phyloP scores from a whole-genome alignment of 1,140 invertebrate genomes.

The Artemia franciscana region DNA sequence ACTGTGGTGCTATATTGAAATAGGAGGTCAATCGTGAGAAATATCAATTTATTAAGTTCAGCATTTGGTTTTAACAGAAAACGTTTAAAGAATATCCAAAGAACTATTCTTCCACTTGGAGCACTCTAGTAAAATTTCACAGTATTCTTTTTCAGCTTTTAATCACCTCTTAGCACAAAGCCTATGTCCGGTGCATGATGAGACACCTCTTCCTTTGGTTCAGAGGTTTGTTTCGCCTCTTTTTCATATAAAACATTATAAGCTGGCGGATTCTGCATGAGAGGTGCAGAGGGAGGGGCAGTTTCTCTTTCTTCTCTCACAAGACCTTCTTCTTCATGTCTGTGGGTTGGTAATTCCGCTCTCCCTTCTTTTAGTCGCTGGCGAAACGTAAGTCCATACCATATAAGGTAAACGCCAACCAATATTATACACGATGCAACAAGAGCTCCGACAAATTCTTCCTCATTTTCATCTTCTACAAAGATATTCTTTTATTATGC shows the following conservation, averaged over 20 bases:
- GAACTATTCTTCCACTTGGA: too few species aligned
- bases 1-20: too few species aligned
- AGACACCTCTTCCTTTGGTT: neutral
- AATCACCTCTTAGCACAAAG: neutral
- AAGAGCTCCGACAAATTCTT: neutral
- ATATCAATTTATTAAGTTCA: too few species aligned
- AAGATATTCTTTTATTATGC: too few species aligned
- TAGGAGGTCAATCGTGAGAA: too few species aligned
- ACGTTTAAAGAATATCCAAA: too few species aligned
- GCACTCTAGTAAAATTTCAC: too few species aligned
- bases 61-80: too few species aligned
- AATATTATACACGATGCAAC: neutral
- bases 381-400: neutral
- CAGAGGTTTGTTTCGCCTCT: neutral
- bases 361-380: neutral
- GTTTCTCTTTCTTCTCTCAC: neutral
- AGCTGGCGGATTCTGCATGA: neutral
- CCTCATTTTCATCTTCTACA: neutral
- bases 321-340: neutral
- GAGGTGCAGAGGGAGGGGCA: neutral
- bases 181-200: neutral
- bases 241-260: neutral
- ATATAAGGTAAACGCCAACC: neutral
- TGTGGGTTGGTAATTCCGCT: neutral
- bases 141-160: too few species aligned